These are phyloP conservation scores for Lomographa bimaculata DNA, from an alignment of 2,888 invertebrate genomes.

Conservation along the genomic window DNA sequence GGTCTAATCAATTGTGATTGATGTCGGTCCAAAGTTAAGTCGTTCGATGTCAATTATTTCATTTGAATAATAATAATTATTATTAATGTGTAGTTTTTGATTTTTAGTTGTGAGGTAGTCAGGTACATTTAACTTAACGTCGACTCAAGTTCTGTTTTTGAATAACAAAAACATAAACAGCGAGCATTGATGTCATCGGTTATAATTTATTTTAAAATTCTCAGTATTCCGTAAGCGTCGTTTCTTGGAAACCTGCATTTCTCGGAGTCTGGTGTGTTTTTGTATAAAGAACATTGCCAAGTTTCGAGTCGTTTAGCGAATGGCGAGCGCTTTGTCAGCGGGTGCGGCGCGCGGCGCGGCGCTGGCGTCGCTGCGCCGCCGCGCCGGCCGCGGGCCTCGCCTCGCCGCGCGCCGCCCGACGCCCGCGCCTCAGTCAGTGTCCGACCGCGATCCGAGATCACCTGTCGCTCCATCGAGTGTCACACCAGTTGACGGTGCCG, in stretches of 20 bases:
- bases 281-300: slow-evolving; percentile 54
- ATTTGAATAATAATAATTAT: too few species aligned
- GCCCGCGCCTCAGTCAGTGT: slow-evolving; percentile 53
- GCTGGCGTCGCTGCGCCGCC: slow-evolving; percentile 31
- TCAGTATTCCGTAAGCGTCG: slow-evolving; percentile 35
- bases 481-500: slow-evolving; percentile 49
- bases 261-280: slow-evolving; percentile 38
- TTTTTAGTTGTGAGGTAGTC: too few species aligned
- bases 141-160: background rate
- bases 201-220: slow-evolving; percentile 31
- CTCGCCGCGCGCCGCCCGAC: slow-evolving; percentile 28
- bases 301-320: slow-evolving; percentile 43
- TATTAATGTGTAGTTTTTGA: too few species aligned
- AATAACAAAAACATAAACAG: slow-evolving; percentile 9
- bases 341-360: slow-evolving; percentile 28
- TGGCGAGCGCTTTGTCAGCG: slow-evolving; percentile 42
- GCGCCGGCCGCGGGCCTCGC: slow-evolving; percentile 30
- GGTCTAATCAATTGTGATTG: too few species aligned
- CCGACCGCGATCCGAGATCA: slow-evolving; percentile 63
- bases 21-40: too few species aligned
- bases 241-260: slow-evolving; percentile 53
- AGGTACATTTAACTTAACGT: background rate
- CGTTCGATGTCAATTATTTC: too few species aligned
- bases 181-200: slow-evolving; percentile 28
- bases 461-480: slow-evolving; percentile 55